Evolutionary conservation across 2,797 vertebrate genomes (phyloP), one percentile per base, ranked within the genome.

Genomic region (Scyliorhinus canicula): DNA sequence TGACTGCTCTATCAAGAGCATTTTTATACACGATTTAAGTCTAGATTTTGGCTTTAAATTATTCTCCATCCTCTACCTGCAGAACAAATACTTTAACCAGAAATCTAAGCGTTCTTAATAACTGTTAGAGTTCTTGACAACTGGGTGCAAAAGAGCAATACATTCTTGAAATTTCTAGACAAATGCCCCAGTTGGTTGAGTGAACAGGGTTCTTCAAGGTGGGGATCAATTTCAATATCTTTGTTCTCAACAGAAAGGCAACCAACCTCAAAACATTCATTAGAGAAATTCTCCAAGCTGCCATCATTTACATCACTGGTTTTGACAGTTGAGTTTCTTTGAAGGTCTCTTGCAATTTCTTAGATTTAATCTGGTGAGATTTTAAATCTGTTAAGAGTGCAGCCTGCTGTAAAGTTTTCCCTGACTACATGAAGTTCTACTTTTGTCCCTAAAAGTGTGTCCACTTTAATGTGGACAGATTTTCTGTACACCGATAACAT

Each of bases 311-410:
- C 21, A 44, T n/a, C 60, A 91, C n/a, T 91, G 35, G 55, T 5
- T 60, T 63, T 90, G 88, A 91, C 57, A 91, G 57, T n/a, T 47
- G 44, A 65, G 21, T 91, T 91, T 44, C 88, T 91, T 44, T 44
- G 19, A 57, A 19, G 14, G 31, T 14, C 52, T 57, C 52, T 88
- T 57, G 50, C 31, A 86, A 55, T 3, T 57, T 57, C 16, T 88
- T 88, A 35, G 55, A 6, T 19, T 86, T 28, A 85, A 86, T 16
- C 85, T 82, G 40, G 44, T 26, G 31, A 88, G 50, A 19, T 88
- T 88, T 14, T n/a, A 16, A 21, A n/a, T 35, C 50, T 57, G 52
- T 88, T 88, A 82, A 0, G 5, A 19, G 3, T 52, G 24, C 52
- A 88, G 35, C 4, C 35, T 88, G 55, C 85, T 88, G 55, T 19